Conservation (phyloP, 2,888 invertebrate species). For the Caenorhabditis parvicauda region DNA sequence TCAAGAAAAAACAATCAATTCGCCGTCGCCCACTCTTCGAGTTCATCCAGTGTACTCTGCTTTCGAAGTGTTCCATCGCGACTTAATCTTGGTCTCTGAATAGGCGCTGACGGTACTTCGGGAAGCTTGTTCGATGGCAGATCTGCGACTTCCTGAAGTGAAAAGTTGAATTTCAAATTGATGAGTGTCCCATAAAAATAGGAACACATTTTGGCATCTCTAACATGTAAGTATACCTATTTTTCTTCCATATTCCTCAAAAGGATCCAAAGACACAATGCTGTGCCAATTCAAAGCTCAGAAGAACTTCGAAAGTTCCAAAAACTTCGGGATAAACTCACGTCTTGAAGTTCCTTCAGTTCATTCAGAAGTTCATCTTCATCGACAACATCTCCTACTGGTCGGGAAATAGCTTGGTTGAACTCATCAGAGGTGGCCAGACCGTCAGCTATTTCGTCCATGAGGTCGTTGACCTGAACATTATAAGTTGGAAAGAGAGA, state of each 20-base stretch:
- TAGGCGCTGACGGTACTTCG: too few relatives aligned
- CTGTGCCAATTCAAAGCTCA: too few relatives aligned
- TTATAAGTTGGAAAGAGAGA: slow-evolving; percentile 1
- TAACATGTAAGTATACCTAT: not conserved
- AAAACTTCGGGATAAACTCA: slow-evolving; percentile 4
- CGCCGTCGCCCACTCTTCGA: slow-evolving; percentile 48
- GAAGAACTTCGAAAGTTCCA: too few relatives aligned
- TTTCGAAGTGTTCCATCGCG: slow-evolving; percentile 10
- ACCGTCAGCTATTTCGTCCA: slow-evolving; percentile 46
- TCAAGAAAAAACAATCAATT: slow-evolving; percentile 20
- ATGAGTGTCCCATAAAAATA: not conserved
- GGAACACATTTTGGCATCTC: not conserved
- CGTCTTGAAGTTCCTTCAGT: slow-evolving; percentile 37
- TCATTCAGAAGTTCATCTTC: slow-evolving; percentile 43
- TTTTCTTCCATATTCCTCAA: not conserved
- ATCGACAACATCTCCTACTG: slow-evolving; percentile 34
- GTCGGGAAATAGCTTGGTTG: slow-evolving; percentile 36
- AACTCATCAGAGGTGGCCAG: slow-evolving; percentile 36
- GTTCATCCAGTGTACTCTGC: slow-evolving; percentile 38
- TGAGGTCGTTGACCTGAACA: slow-evolving; percentile 42
- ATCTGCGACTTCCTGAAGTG: slow-evolving; percentile 12
- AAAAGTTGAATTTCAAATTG: not conserved
- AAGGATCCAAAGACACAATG: not conserved
- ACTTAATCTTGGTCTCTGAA: too few relatives aligned
- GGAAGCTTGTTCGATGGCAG: slow-evolving; percentile 21